These are phyloP conservation scores for Clanis bilineata DNA, from an alignment of 2,888 invertebrate species.

Conservation along the genomic window DNA sequence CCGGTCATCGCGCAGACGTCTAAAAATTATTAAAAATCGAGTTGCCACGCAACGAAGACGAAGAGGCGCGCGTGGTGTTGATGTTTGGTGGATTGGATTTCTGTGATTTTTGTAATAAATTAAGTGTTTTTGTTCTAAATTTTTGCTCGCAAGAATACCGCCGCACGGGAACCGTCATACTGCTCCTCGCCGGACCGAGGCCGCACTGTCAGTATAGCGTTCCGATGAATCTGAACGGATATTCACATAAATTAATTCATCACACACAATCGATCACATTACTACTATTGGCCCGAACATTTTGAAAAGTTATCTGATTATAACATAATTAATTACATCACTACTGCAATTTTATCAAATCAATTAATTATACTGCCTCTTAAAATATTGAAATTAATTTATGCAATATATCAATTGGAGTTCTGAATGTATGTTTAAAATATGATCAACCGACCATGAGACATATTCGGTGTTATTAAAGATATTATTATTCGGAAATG, in stretches of 20 bases:
- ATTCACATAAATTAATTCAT: neutral
- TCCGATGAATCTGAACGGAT: neutral
- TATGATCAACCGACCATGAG: neutral
- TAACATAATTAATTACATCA: neutral
- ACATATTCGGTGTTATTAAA: neutral
- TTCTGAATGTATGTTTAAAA: neutral
- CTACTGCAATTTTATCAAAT: neutral
- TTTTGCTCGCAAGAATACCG: neutral
- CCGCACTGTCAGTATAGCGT: neutral
- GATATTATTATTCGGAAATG: neutral
- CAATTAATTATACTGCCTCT: neutral
- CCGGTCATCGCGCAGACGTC: neutral
- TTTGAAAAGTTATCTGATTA: neutral
- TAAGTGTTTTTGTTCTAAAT: conserved; percentile 10
- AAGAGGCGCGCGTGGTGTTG: neutral
- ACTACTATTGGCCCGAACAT: too few relatives aligned
- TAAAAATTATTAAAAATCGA: neutral
- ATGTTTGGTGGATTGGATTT: conserved; percentile 5
- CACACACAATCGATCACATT: too few relatives aligned
- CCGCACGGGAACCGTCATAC: neutral
- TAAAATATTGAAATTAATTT: neutral
- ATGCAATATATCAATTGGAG: neutral
- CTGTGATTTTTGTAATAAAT: conserved; percentile 11
- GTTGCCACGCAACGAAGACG: neutral
- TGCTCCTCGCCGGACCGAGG: neutral